These are phyloP conservation scores for Tupaia chinensis DNA, from an alignment of 2,113 vertebrate species.

Conservation along the genomic window DNA sequence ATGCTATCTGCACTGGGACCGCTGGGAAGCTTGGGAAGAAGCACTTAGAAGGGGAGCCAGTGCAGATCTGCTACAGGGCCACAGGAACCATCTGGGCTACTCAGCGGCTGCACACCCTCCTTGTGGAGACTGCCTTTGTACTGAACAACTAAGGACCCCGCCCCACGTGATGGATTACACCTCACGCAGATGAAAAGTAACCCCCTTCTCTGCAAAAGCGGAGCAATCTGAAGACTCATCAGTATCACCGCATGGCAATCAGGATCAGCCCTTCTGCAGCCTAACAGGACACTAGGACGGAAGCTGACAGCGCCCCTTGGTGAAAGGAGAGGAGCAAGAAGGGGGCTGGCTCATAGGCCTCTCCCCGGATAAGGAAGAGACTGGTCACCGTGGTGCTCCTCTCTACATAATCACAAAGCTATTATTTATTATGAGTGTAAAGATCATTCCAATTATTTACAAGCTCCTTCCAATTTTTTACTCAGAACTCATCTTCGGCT, in stretches of 20 bases:
- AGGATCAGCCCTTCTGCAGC: not conserved
- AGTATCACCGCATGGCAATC: not conserved
- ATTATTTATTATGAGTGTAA: not conserved
- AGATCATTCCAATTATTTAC: not conserved
- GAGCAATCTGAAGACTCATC: not conserved
- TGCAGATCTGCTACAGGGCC: rapidly evolving
- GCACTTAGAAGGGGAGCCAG: not conserved
- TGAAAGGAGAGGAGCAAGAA: not conserved
- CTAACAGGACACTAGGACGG: too few relatives aligned
- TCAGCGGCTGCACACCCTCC: not conserved
- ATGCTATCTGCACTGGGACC: rapidly evolving
- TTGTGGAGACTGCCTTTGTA: rapidly evolving
- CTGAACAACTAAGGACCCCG: not conserved
- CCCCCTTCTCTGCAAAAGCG: not conserved
- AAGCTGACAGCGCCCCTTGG: rapidly evolving
- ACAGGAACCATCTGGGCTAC: not conserved
- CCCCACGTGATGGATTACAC: too few relatives aligned
- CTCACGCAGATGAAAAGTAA: not conserved
- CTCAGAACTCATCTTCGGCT: too few relatives aligned
- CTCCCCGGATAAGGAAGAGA: not conserved
- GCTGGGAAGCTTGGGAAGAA: not conserved
- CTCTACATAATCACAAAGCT: not conserved
- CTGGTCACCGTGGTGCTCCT: not conserved
- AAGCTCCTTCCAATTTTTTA: not conserved
- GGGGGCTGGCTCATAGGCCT: not conserved